Evolutionary conservation across 2,113 vertebrate species (phyloP), one percentile per base, ranked within the genome.

Genomic region (Eidolon helvum): DNA sequence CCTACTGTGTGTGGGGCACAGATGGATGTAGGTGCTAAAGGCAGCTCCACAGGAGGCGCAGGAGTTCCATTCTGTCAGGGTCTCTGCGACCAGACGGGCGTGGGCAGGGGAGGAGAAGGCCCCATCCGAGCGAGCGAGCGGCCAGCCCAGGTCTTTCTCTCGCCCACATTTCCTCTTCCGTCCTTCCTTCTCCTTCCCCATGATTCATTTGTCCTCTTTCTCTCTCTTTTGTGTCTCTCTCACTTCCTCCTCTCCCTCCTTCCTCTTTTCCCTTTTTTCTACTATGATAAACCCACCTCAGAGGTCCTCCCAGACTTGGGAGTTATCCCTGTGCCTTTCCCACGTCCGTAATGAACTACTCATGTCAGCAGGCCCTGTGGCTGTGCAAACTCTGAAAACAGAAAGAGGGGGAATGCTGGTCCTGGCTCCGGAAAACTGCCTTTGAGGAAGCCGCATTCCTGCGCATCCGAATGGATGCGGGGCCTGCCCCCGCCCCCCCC

Each of bases 1-100:
- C 97, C 97, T 97, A 97, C 96, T 92, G 95, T 95, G 97, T 92
- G 75, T 57, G 30, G 6, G 53, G 91, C 96, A 83, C 91, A 78
- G 43, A 91, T 61, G 55, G 57, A 91, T 59, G 21, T 16, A n/a
- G 75, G 38, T 10, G 61, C 65, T 65, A 22, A 86, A 53, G 45
- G 59, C 75, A 79, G 72, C 85, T 71, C 65, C 3, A 77, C 33
- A 7, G 69, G 87, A 53, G 71, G 59, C 2, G 30, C 57, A 7
- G 16, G 22, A 18, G 22, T 0, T 35, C 33, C 4, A 1, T 45
- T 59, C 57, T 4, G 43, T 10, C 24, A 80, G 18, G 71, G 24
- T 92, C 71, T 9, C 8, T 15, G 38, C 10, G 26, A 50, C 59
- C 38, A 72, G 83, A 7, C 1, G n/a, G 5, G 26, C 19, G 9